phyloP scores from a whole-genome alignment of 1,140 invertebrate genomes.

The Pomacea maculata region DNA sequence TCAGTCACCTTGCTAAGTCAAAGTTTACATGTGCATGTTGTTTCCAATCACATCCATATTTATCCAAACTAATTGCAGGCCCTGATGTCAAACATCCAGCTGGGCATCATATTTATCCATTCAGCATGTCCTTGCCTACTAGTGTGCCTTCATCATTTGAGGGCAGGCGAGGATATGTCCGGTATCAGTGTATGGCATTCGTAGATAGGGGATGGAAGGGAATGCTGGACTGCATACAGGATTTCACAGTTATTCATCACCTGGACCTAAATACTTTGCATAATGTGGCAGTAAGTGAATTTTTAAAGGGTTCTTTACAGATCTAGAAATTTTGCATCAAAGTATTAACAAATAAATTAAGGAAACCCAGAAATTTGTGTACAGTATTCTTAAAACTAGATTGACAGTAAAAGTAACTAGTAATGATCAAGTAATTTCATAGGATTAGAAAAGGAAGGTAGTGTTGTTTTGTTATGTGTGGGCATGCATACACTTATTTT shows the following conservation, averaged over 20 bases:
- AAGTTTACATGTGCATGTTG: not conserved
- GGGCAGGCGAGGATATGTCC: slow-evolving; percentile 64
- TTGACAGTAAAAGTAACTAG: not conserved
- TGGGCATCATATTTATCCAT: slow-evolving; percentile 65
- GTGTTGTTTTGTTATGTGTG: not conserved
- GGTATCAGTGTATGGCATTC: slow-evolving; percentile 65
- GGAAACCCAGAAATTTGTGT: too few relatives aligned
- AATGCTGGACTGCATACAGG: slow-evolving; percentile 50
- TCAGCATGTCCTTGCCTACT: slow-evolving; percentile 63
- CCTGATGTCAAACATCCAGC: slow-evolving; percentile 42
- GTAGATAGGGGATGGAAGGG: slow-evolving; percentile 64
- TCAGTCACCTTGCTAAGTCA: not conserved
- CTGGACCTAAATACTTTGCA: slow-evolving; percentile 48
- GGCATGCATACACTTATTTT: not conserved
- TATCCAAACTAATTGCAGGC: slow-evolving; percentile 11
- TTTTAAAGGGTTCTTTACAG: not conserved
- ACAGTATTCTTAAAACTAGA: too few relatives aligned
- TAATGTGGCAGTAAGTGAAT: slow-evolving; percentile 39
- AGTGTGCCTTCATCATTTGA: slow-evolving; percentile 68
- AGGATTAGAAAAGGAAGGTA: not conserved
- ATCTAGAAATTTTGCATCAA: too few relatives aligned
- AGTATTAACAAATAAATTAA: too few relatives aligned
- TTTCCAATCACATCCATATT: not conserved
- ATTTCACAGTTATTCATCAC: slow-evolving; percentile 61
- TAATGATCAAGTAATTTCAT: not conserved